Evolutionary conservation across 2,888 invertebrate species (phyloP).

Genomic region (Ectobius pallidus): DNA sequence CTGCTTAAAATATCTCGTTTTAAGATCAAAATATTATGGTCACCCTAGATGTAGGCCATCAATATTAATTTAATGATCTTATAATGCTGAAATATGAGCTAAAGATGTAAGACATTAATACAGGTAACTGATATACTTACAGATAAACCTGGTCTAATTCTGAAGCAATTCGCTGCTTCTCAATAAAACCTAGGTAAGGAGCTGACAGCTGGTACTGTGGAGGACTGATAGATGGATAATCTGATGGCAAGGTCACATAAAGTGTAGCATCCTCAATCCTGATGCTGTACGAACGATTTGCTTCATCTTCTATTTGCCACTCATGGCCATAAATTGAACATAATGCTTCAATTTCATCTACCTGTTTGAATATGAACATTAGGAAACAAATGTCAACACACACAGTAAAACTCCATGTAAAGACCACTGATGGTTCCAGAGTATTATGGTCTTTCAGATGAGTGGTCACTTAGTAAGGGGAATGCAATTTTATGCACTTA

Average conservation of each 20-base stretch:
- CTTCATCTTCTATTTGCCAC: slow-evolving; percentile 66
- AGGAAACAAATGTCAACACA: too few species aligned
- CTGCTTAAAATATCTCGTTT: too few species aligned
- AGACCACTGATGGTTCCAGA: too few species aligned
- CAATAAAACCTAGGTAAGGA: slow-evolving; percentile 67
- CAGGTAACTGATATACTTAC: slow-evolving; percentile 64
- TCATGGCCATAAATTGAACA: slow-evolving; percentile 74
- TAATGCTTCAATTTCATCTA: slow-evolving; percentile 75
- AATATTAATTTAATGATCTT: too few species aligned
- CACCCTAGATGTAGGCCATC: too few species aligned
- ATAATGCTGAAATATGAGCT: too few species aligned
- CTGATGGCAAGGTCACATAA: slow-evolving; percentile 67
- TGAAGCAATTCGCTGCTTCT: slow-evolving; percentile 62
- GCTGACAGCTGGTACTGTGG: slow-evolving; percentile 75
- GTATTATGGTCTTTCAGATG: too few species aligned
- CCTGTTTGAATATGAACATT: slow-evolving; percentile 52
- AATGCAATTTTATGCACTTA: too few species aligned
- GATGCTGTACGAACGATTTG: slow-evolving; percentile 65
- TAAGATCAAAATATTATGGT: too few species aligned
- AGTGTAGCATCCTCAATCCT: slow-evolving; percentile 62
- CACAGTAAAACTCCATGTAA: too few species aligned
- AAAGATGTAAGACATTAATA: too few species aligned
- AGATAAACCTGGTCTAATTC: slow-evolving; percentile 68
- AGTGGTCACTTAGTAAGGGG: too few species aligned
- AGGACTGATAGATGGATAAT: slow-evolving; percentile 68